Evolutionary conservation across 2,113 vertebrate genomes (phyloP), one percentile per base, ranked within the genome.

Genomic region (Vanacampus margaritifer): DNA sequence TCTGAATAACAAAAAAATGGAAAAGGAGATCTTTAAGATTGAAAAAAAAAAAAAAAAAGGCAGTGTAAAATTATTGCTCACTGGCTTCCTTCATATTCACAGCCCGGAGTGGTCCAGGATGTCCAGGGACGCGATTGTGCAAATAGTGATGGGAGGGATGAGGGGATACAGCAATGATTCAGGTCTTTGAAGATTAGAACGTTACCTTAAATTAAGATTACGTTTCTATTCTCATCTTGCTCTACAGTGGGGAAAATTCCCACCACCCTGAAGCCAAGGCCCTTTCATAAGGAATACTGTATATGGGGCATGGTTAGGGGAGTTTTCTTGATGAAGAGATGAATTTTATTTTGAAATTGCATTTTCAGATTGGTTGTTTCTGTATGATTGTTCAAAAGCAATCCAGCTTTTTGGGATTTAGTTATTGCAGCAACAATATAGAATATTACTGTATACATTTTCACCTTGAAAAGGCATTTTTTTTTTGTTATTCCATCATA

Each of bases 361-460:
- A 19, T 45, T 76, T 73, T 84, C 78, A 75, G 71, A 84, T 87
- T 84, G 62, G 61, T 68, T 78, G 59, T 61, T 75, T 76, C 69
- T 79, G 73, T 56, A 70, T 87, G 89, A 91, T 92, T 92, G 89
- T 92, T 91, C 76, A n/a, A 83, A 74, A 89, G 87, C 87, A 80
- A 83, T 86, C 85, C 84, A 86, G 43, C 67, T 80, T 72, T 81
- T 73, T 77, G 79, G 81, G 86, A 89, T 77, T 3, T 64, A 65
- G 71, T 90, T 91, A 91, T 91, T 91, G 89, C 90, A 91, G 78
- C 79, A 58, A 83, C 74, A 86, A 92, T 90, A 91, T 90, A 91
- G 81, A 92, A 81, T 87, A 89, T 89, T 84, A 88, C 84, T 83
- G 87, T 92, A 89, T 91, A 91, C 88, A 91, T 88, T 67, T 89